Evolutionary conservation across 2,113 vertebrate species (phyloP).

Genomic region (Corydoras maculifer): DNA sequence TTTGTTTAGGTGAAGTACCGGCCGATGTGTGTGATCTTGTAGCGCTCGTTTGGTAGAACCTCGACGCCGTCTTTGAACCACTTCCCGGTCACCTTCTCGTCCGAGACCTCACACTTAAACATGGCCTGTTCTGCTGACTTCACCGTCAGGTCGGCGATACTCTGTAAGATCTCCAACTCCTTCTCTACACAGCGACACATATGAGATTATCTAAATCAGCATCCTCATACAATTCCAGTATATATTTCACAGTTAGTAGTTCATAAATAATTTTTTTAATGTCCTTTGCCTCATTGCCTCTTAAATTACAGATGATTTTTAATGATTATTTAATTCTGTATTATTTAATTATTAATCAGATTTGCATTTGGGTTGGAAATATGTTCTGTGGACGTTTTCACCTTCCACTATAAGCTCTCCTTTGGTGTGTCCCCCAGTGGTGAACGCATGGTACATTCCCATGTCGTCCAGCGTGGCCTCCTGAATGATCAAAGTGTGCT

Average conservation of each 20-base stretch:
- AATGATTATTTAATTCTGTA: too few species aligned
- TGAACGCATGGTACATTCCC: slow-evolving; percentile 75
- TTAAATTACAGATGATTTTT: too few species aligned
- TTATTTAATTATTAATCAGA: too few species aligned
- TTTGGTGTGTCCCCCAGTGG: slow-evolving; percentile 84
- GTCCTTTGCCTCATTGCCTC: too few species aligned
- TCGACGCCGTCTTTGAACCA: slow-evolving; percentile 86
- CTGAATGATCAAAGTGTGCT: slow-evolving; percentile 75
- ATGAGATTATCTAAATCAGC: too few species aligned
- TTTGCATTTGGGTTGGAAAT: too few species aligned
- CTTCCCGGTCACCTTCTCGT: slow-evolving; percentile 86
- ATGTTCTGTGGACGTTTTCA: slow-evolving; percentile 33
- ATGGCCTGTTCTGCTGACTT: slow-evolving; percentile 78
- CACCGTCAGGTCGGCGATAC: slow-evolving; percentile 82
- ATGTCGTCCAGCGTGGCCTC: slow-evolving; percentile 72
- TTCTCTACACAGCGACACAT: slow-evolving; percentile 63
- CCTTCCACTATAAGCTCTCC: slow-evolving; percentile 87
- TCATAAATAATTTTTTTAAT: too few species aligned
- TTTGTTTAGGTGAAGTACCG: slow-evolving; percentile 59
- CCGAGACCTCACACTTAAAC: slow-evolving; percentile 91
- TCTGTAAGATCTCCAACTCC: slow-evolving; percentile 80
- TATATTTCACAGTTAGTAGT: too few species aligned
- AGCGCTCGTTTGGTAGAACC: slow-evolving; percentile 71
- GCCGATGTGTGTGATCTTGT: slow-evolving; percentile 75
- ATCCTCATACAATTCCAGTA: too few species aligned